Evolutionary conservation across 64 coral and sea anemone species (phyloP).

Genomic region (Montipora capricornis): DNA sequence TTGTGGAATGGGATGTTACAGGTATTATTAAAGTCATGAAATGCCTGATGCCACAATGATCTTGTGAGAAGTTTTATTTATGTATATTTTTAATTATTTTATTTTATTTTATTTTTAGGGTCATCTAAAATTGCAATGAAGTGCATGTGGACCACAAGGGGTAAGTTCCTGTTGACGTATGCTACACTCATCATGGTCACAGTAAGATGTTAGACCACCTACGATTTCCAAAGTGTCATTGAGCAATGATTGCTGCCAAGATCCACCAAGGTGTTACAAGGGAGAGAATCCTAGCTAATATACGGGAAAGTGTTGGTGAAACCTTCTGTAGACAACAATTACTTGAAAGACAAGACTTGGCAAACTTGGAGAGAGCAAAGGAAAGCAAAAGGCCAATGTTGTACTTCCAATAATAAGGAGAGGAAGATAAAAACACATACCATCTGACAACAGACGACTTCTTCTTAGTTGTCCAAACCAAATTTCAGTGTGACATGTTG

Average conservation of each 20-base stretch:
- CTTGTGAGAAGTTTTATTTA: no score
- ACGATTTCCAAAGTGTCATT: neutral
- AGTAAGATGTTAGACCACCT: neutral
- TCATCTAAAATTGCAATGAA: neutral
- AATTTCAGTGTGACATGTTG: conserved; percentile 11
- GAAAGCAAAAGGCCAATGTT: neutral
- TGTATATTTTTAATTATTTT: neutral
- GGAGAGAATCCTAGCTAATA: neutral
- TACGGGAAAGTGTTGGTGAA: neutral
- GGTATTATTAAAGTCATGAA: no score
- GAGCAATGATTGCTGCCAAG: neutral
- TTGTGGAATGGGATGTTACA: no score
- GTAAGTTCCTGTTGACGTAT: neutral
- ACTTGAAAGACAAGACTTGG: neutral
- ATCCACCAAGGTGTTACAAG: neutral
- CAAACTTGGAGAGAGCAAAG: conserved; percentile 23
- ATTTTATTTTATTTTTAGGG: neutral
- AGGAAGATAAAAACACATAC: neutral
- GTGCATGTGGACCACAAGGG: neutral
- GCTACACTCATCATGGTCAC: neutral
- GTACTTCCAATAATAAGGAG: neutral
- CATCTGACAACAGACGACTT: no score
- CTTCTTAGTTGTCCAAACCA: neutral
- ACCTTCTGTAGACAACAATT: conserved; percentile 1
- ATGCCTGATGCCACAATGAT: no score